Percentiles rank a stretch among this genome's conserved stretches.
Evolutionary conservation across 2,113 vertebrate genomes (phyloP).

Genomic region (Percopsis transmontana): DNA sequence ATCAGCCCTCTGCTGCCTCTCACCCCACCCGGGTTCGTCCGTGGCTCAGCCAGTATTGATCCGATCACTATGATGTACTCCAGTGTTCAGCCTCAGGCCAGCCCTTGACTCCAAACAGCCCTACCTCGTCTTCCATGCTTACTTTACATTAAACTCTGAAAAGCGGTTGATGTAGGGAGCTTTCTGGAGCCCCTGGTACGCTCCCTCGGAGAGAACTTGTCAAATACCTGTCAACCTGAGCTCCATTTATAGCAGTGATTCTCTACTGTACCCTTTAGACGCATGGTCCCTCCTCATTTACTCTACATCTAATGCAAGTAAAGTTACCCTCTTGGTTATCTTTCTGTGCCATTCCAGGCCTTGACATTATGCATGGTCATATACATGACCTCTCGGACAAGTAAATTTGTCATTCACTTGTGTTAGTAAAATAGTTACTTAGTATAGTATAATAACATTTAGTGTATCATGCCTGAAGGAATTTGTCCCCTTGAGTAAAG

Average conservation of each 20-base stretch:
- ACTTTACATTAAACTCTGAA: constrained; percentile 52
- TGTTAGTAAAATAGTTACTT: too few relatives aligned
- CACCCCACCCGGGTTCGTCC: constrained; percentile 3
- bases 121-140: constrained; percentile 41
- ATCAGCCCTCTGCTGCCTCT: constrained; percentile 14
- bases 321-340: too few relatives aligned
- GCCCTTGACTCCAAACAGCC: constrained; percentile 32
- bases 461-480: too few relatives aligned
- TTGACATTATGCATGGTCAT: too few relatives aligned
- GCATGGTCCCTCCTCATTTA: too few relatives aligned
- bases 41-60: constrained; percentile 57
- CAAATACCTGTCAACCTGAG: constrained; percentile 46
- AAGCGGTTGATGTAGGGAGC: constrained; percentile 20
- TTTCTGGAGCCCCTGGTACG: constrained; percentile 19
- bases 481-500: too few relatives aligned
- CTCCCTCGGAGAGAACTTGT: constrained; percentile 45
- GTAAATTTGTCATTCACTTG: too few relatives aligned
- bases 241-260: background rate
- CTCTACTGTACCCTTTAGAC: too few relatives aligned
- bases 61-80: constrained; percentile 41
- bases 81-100: constrained; percentile 54
- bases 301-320: too few relatives aligned
- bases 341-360: too few relatives aligned
- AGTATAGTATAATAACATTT: too few relatives aligned
- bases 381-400: too few relatives aligned